phyloP scores from a whole-genome alignment of 2,888 invertebrate genomes.

The Drosophila prostipennis region DNA sequence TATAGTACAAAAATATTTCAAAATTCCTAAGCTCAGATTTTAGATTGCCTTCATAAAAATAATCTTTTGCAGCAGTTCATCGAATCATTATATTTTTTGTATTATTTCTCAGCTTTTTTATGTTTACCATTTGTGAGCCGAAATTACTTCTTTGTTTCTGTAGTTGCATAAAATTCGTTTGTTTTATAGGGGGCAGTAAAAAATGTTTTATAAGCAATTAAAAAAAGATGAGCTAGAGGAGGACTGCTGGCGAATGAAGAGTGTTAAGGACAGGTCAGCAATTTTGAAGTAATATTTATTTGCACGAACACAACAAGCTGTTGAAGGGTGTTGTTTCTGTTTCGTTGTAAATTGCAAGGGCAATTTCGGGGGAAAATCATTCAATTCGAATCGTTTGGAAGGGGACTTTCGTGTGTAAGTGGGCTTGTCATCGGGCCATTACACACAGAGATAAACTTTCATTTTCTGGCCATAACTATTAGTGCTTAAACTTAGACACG shows the following conservation, averaged over 20 bases:
- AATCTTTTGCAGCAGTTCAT: no score
- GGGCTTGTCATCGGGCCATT: conserved; percentile 32
- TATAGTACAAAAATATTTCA: no score
- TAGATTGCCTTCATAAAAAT: background rate
- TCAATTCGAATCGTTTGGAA: conserved; percentile 12
- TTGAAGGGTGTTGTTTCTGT: background rate
- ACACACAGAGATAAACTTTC: conserved; percentile 39
- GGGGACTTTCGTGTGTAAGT: conserved; percentile 20
- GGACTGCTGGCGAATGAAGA: background rate
- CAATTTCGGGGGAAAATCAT: background rate
- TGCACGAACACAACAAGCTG: background rate
- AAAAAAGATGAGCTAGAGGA: background rate
- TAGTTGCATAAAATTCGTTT: conserved; percentile 3
- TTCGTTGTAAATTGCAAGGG: no score
- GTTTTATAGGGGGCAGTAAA: conserved; percentile 19
- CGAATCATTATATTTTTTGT: background rate
- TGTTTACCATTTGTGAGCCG: conserved; percentile 19
- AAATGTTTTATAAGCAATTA: conserved; percentile 16
- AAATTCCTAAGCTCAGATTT: no score
- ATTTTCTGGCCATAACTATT: conserved; percentile 31
- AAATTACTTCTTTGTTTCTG: conserved; percentile 12
- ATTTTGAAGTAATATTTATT: background rate
- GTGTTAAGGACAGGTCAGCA: conserved; percentile 6
- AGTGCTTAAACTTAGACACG: conserved; percentile 11
- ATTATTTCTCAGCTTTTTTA: conserved; percentile 16